Evolutionary conservation across 2,113 vertebrate genomes (phyloP).

Genomic region (Corythaixoides concolor): DNA sequence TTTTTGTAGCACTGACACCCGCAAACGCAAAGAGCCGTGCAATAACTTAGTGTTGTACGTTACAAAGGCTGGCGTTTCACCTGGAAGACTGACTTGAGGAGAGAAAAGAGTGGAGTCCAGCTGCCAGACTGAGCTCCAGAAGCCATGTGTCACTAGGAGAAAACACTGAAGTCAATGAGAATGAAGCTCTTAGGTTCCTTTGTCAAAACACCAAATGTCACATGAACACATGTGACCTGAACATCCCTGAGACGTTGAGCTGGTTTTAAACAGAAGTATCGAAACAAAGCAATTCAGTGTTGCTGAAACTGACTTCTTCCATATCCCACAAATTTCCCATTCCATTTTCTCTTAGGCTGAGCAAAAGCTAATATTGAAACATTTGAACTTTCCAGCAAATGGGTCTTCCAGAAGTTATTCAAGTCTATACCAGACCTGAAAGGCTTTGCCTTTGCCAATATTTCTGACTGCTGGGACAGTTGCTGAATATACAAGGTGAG

Average conservation of each 20-base stretch:
- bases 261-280: not conserved
- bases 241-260: not conserved
- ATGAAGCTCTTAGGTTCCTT: not conserved
- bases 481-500: not conserved
- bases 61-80: not conserved
- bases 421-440: not conserved
- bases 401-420: not conserved
- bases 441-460: not conserved
- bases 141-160: not conserved
- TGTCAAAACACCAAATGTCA: not conserved
- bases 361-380: not conserved
- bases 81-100: not conserved
- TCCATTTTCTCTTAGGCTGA: not conserved
- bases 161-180: not conserved
- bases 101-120: not conserved
- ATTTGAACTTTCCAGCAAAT: not conserved
- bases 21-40: not conserved
- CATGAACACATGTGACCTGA: accelerated
- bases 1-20: not conserved
- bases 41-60: not conserved
- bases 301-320: not conserved
- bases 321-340: not conserved
- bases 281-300: not conserved
- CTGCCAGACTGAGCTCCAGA: not conserved
- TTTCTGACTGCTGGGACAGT: not conserved